Percentiles rank a stretch among this genome's conserved stretches.
Conservation (phyloP, 1,140 invertebrate species). For the Dreissena polymorpha region DNA sequence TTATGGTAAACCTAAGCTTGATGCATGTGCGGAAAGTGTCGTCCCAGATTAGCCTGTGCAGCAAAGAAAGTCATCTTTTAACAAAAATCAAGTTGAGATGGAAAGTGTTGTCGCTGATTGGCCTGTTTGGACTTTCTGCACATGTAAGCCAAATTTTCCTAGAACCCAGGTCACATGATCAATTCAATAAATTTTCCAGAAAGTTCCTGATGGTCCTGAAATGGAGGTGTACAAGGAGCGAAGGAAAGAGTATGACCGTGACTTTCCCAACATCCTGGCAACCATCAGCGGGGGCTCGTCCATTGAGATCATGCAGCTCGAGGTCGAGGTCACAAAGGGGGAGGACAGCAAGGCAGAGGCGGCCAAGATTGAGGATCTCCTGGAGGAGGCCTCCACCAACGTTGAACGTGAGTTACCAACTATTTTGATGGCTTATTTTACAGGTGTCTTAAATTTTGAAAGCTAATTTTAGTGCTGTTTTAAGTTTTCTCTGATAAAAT, state of each 20-base stretch:
- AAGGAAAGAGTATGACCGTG: conserved; percentile 70
- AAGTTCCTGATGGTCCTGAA: conserved; percentile 75
- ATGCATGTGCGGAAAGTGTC: too few relatives aligned
- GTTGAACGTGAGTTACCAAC: conserved; percentile 73
- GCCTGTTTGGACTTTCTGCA: too few relatives aligned
- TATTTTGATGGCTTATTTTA: neutral
- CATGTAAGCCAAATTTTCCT: too few relatives aligned
- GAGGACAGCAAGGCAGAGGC: conserved; percentile 69
- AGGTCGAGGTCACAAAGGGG: conserved; percentile 63
- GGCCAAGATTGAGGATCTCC: conserved; percentile 65
- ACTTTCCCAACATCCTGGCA: conserved; percentile 65
- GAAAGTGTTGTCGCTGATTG: too few relatives aligned
- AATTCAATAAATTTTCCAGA: conserved; percentile 48
- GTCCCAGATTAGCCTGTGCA: too few relatives aligned
- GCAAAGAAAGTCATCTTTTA: too few relatives aligned
- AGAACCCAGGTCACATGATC: neutral
- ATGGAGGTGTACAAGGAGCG: conserved; percentile 71
- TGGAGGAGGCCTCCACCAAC: conserved; percentile 64
- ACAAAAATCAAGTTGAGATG: too few relatives aligned
- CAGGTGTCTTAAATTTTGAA: too few relatives aligned
- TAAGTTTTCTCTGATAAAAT: too few relatives aligned
- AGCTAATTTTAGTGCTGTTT: too few relatives aligned
- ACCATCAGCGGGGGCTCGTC: conserved; percentile 70
- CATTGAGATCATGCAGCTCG: conserved; percentile 71
- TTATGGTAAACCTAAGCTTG: too few relatives aligned